These are phyloP conservation scores for Anseranas semipalmata DNA, from an alignment of 2,113 vertebrate genomes.

Conservation along the genomic window DNA sequence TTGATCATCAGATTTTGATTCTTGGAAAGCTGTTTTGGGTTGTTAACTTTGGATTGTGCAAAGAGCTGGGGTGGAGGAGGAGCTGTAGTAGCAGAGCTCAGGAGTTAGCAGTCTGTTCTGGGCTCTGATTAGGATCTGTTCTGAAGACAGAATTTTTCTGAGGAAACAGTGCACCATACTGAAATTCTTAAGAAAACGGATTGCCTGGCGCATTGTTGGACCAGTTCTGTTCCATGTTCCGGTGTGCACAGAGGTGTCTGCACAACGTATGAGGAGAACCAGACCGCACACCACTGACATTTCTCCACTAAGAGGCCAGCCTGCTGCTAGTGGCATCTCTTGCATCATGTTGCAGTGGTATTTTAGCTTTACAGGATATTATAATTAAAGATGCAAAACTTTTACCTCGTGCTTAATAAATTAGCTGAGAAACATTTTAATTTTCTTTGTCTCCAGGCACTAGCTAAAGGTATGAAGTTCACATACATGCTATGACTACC, in stretches of 20 bases:
- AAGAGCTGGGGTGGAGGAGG: background rate
- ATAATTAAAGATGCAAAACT: background rate
- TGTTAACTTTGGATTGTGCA: background rate
- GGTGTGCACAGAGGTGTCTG: background rate
- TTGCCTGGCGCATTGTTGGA: background rate
- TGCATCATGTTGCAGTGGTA: background rate
- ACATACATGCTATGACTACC: background rate
- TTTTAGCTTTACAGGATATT: background rate
- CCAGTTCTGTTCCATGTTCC: background rate
- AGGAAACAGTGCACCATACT: background rate
- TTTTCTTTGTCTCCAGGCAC: background rate
- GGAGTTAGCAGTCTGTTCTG: background rate
- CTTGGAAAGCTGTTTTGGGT: background rate
- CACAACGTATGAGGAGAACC: fast-evolving
- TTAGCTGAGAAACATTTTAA: background rate
- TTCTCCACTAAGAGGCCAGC: background rate
- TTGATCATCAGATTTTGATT: background rate
- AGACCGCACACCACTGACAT: background rate
- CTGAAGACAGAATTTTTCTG: background rate
- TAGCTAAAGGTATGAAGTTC: background rate
- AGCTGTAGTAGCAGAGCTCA: background rate
- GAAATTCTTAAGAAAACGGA: background rate
- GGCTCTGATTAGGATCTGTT: background rate
- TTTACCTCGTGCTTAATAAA: background rate
- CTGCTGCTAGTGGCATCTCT: background rate